Conservation (phyloP, 2,888 invertebrate species). For the Aspidiotus destructor region DNA sequence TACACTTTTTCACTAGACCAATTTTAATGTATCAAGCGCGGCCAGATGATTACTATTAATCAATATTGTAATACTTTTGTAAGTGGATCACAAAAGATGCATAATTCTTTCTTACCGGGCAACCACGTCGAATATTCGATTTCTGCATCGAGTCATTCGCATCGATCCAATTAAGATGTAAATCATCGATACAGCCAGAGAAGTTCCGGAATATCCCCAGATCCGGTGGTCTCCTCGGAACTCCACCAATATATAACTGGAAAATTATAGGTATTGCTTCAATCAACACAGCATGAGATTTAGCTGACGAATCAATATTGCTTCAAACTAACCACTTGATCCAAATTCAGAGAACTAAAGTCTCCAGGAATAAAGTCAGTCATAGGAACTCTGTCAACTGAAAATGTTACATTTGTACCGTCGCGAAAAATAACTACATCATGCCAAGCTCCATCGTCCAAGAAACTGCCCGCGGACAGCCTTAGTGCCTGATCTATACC, state of each 20-base stretch:
- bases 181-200: conserved; percentile 90
- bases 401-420: conserved; percentile 71
- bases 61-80: no score
- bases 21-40: no score
- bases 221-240: conserved; percentile 82
- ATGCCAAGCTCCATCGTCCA: conserved; percentile 97
- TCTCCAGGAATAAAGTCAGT: conserved; percentile 77
- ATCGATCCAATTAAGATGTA: conserved; percentile 82
- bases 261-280: conserved; percentile 23
- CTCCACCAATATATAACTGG: conserved; percentile 85
- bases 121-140: conserved; percentile 40
- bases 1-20: no score
- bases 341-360: conserved; percentile 80
- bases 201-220: conserved; percentile 82
- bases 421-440: conserved; percentile 83
- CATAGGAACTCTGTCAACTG: conserved; percentile 88
- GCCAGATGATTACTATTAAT: no score
- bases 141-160: conserved; percentile 68
- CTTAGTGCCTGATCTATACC: no score
- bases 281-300: no score
- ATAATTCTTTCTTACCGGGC: no score
- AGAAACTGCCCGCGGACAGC: conserved; percentile 79
- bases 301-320: no score
- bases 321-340: conserved; percentile 60
- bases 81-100: no score